Base-by-base conservation (phyloP, 2,888 invertebrate species). In the Cataglyphis rosenhaueri region DNA sequence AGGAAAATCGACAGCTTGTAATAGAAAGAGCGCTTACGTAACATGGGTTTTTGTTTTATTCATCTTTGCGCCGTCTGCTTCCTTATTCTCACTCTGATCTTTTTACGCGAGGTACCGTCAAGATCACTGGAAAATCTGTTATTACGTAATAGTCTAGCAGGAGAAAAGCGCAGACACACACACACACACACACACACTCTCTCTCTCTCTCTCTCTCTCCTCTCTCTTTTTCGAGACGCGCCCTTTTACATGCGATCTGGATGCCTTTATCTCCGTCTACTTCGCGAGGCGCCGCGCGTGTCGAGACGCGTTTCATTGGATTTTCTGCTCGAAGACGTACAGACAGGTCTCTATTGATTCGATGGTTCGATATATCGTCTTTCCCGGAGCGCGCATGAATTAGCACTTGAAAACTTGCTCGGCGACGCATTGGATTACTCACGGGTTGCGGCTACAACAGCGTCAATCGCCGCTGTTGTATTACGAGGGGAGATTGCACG, bases 311-410 rank as follows among this genome's bases (percentile, higher is more conserved):
- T 91, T 91, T 92, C 92, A 93, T 93, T 90, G 88, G 91, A 92
- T 93, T 93, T 94, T 92, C 93, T 88, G 93, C 91, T 87, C 90
- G 88, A 92, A 89, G 91, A 92, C 91, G 85, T 91, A 83, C 88
- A 92, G 92, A 94, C 93, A 94, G 92, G 89, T 90, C 88, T 84
- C 91, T 89, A 92, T 93, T 93, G 92, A 92, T 91, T 89, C 87
- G 85, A 76, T 76, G 55, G 84, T 88, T 91, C 92, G 91, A 92
- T 92, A 89, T 89, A 91, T 90, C 91, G 89, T 87, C 84, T 83
- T 92, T 92, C 91, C 88, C 85, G 89, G 89, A 89, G 88, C 84
- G 87, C 88, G 91, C 92, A 91, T 90, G 91, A 93, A 93, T 92
- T 92, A 92, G 81, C 91, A 86, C 86, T 88, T 82, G 84, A 87